These are phyloP conservation scores for Phoxinus dragarum DNA, from an alignment of 2,797 vertebrate genomes.

Conservation along the genomic window DNA sequence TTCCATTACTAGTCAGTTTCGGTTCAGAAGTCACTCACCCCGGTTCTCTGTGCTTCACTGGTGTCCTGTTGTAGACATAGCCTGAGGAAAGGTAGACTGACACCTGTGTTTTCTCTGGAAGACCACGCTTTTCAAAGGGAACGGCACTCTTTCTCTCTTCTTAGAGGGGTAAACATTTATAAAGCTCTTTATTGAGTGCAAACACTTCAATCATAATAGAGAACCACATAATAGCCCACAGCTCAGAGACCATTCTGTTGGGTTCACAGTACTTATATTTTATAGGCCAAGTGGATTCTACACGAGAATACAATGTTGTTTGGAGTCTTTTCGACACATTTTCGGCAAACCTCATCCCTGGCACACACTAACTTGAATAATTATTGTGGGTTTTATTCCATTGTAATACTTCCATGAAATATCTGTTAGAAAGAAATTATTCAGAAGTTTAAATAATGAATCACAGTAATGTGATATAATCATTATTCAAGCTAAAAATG, in stretches of 20 bases:
- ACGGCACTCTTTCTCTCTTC: neutral
- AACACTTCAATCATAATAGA: conserved; percentile 39
- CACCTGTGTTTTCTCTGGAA: conserved; percentile 40
- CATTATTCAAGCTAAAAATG: conserved; percentile 27
- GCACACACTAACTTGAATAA: neutral
- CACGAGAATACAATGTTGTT: neutral
- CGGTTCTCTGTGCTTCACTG: conserved; percentile 22
- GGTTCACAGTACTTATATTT: conserved; percentile 17
- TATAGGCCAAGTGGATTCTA: neutral
- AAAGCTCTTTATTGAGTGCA: conserved; percentile 43
- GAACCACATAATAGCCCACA: conserved; percentile 23
- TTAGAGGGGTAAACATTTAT: conserved; percentile 34
- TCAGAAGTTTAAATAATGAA: conserved; percentile 46
- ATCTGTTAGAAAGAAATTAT: conserved; percentile 28
- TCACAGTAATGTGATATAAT: conserved; percentile 31
- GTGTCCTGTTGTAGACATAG: conserved; percentile 31
- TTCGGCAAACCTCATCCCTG: neutral
- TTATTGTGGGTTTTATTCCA: conserved; percentile 10
- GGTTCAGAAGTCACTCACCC: conserved; percentile 26
- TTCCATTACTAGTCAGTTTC: neutral
- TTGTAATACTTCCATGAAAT: neutral
- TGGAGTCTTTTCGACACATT: neutral
- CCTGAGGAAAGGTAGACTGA: conserved; percentile 16
- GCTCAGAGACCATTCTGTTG: neutral
- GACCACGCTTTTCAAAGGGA: conserved; percentile 8